These are phyloP conservation scores for Hycleus cichorii DNA, from an alignment of 1,140 invertebrate genomes.

Conservation along the genomic window DNA sequence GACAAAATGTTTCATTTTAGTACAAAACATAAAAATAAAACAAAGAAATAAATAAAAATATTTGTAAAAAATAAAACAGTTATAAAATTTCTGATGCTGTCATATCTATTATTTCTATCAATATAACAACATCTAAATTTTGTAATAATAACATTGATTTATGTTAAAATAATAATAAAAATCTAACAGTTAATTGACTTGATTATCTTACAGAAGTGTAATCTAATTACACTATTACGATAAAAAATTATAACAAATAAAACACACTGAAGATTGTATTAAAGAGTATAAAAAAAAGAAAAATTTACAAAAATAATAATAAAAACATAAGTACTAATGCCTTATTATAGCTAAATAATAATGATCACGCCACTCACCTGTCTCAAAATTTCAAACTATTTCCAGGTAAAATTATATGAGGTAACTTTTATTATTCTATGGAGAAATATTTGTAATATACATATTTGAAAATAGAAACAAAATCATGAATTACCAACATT, in stretches of 20 bases:
- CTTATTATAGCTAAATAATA: background rate
- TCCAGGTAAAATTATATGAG: no score
- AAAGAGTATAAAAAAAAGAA: no score
- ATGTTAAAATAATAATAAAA: conserved; percentile 19
- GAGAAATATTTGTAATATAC: no score
- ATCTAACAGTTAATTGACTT: conserved; percentile 29
- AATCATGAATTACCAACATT: no score
- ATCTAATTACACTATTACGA: conserved; percentile 5
- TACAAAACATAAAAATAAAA: conserved; percentile 9
- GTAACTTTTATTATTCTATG: no score
- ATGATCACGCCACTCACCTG: no score
- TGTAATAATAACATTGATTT: conserved; percentile 6
- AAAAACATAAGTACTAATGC: conserved; percentile 17
- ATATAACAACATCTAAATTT: background rate
- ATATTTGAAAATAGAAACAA: no score
- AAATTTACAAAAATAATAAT: conserved; percentile 23
- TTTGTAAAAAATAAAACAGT: no score
- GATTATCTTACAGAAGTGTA: conserved; percentile 26
- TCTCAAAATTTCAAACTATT: no score
- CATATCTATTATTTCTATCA: no score
- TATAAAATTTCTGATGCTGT: no score
- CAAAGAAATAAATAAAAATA: conserved; percentile 13
- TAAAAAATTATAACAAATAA: conserved; percentile 23
- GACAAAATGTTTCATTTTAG: conserved; percentile 5
- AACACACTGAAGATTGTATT: conserved; percentile 16